Base-by-base conservation (phyloP, 2,113 vertebrate genomes). In the Pteruthius melanotis region DNA sequence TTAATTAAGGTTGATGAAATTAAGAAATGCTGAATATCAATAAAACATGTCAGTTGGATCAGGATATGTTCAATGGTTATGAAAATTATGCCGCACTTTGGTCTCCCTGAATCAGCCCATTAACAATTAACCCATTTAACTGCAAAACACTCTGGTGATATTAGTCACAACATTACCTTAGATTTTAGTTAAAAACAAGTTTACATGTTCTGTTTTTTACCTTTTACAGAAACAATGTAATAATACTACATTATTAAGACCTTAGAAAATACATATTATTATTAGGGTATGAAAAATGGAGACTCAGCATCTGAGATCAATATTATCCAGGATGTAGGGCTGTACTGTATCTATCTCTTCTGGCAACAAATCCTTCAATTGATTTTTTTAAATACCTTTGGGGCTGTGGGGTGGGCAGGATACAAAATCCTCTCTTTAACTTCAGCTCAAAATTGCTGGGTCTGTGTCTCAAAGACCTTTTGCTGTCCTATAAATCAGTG, bases 401-500 rank as follows among this genome's bases (percentile, higher is more conserved):
- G 31, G 30, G 6, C 8, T 45, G 10, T 15, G 24, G 13, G 15
- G 3, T 24, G n/a, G 28, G 31, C 13, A 70, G 61, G 42, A 53
- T 35, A 57, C 42, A 86, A 95, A 93, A 94, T 81, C 33, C 22
- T 81, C 22, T 76, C 26, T 92, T 95, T 95, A 90, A 49, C 37
- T 85, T 89, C 66, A 79, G n/a, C 19, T 85, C 78, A 76, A 61
- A 95, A 85, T 80, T 90, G 33, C 59, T 74, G 35, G n/a, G 40
- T 93, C 42, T 95, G 59, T 87, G 74, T 91, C 54, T 95, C 59
- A 77, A 87, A 93, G 70, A 94, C 75, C 66, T 95, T 95, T 93
- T 70, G 21, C 15, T 60, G 90, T 80, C 91, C 83, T 86, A 86
- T 89, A 91, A 96, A 94, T 96, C 76, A 94, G 68, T 65, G 63